Evolutionary conservation across 1,140 invertebrate species (phyloP).

Genomic region (Drosophila miranda): DNA sequence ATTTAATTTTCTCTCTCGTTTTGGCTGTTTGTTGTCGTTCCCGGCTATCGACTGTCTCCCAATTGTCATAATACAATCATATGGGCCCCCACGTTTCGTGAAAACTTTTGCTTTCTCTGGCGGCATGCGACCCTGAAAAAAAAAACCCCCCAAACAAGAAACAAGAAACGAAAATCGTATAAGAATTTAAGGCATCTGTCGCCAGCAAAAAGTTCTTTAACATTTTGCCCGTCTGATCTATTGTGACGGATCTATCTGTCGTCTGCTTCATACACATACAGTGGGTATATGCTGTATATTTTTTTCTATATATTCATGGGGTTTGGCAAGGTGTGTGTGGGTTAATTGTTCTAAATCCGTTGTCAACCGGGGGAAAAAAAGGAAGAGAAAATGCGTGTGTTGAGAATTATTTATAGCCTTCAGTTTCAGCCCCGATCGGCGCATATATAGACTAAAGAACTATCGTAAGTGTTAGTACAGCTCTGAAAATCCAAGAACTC

Average conservation of each 20-base stretch:
- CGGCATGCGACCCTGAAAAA: constrained; percentile 65
- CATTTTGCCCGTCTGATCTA: constrained; percentile 56
- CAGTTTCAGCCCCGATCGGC: constrained; percentile 7
- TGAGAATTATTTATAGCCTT: constrained; percentile 38
- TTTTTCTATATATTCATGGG: constrained; percentile 10
- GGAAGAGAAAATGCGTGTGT: constrained; percentile 7
- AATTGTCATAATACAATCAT: constrained; percentile 62
- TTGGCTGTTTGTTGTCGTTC: constrained; percentile 24
- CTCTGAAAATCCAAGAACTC: not conserved
- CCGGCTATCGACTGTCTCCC: constrained; percentile 57
- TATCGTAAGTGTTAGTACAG: constrained; percentile 9
- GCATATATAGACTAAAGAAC: not conserved
- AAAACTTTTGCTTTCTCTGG: constrained; percentile 69
- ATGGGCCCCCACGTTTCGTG: constrained; percentile 29
- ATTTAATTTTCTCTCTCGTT: constrained; percentile 5
- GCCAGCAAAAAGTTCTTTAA: constrained; percentile 62
- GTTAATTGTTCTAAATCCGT: constrained; percentile 50
- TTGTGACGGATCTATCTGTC: constrained; percentile 61
- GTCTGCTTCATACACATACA: too few species aligned
- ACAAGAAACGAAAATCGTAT: constrained; percentile 14
- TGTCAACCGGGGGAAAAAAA: constrained; percentile 18
- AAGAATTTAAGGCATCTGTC: constrained; percentile 16
- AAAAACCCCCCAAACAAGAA: constrained; percentile 1
- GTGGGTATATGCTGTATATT: constrained; percentile 8
- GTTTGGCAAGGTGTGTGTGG: constrained; percentile 37